Conservation (phyloP, 2,797 vertebrate genomes). For the Neopelma chrysocephalum region DNA sequence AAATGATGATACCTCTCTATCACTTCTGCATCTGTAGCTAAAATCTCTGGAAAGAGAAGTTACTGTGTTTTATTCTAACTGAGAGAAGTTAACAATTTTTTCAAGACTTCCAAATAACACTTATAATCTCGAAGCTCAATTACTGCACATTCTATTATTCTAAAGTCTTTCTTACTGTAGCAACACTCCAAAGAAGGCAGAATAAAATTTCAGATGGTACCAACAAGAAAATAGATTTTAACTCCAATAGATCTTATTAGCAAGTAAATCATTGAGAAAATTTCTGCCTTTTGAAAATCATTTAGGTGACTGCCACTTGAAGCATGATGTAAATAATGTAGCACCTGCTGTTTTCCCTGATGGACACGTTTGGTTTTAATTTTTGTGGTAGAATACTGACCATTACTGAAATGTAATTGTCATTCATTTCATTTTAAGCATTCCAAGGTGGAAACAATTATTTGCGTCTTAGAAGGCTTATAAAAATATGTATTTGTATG, state of each 20-base stretch:
- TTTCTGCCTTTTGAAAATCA: neutral
- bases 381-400: neutral
- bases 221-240: slow-evolving; percentile 8
- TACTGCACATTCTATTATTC: slow-evolving; percentile 18
- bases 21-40: slow-evolving; percentile 36
- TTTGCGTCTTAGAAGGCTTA: neutral
- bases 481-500: neutral
- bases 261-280: neutral
- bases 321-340: neutral
- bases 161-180: neutral
- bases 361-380: neutral
- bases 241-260: neutral
- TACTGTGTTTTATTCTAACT: neutral
- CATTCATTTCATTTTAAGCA: neutral
- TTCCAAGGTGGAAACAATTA: neutral
- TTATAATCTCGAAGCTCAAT: slow-evolving; percentile 7
- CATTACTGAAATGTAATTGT: neutral
- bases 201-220: neutral
- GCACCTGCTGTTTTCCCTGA: neutral
- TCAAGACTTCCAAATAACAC: slow-evolving; percentile 4
- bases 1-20: slow-evolving; percentile 10
- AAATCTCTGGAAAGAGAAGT: neutral
- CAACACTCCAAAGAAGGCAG: neutral
- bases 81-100: neutral
- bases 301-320: neutral